Base-by-base conservation (phyloP, 2,113 vertebrate genomes). In the Crotophaga sulcirostris region DNA sequence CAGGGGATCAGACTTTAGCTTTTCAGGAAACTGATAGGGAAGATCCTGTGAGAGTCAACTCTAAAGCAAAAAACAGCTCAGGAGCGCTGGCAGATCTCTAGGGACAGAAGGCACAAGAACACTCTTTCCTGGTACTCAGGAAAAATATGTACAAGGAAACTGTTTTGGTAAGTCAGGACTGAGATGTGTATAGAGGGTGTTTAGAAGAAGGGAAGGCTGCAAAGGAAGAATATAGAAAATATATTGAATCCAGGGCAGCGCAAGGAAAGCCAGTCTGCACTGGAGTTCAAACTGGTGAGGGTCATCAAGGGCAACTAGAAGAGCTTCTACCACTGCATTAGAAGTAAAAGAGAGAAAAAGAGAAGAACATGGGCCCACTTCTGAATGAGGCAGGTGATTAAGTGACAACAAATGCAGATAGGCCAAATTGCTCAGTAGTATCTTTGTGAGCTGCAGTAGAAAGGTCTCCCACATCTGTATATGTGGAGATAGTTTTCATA, bases 241-340 rank as follows among this genome's bases (percentile, higher is more conserved):
- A 77, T 24, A 13, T 19, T 72, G 38, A 92, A 62, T 13, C 10
- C 1, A 1, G 9, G 16, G 33, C 0, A 0, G 11, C 51, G 42
- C 28, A 63, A 69, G 34, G 62, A 63, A 69, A 87, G 42, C 6
- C 42, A 44, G 4, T 29, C 33, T 69, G 34, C 40, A 21, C 21
- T 69, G 5, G 34, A 29, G 34, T 75, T 49, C 49, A 63, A 49
- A 51, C 42, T 21, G 26, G 26, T 21, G 69, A 76, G 28, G n/a
- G 44, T 26, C 24, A 29, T 33, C 42, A 69, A 68, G 24, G 11
- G 28, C 28, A 19, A 34, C 26, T 60, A 55, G 29, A 49, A 67
- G 16, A 69, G 4, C 13, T 81, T 87, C 40, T 69, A 38, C n/a
- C 6, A 34, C 20, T 85, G 26, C 13, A 11, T 47, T 88, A 79